These are phyloP conservation scores for Nasonia longicornis DNA, from an alignment of 1,140 invertebrate species.

Conservation along the genomic window DNA sequence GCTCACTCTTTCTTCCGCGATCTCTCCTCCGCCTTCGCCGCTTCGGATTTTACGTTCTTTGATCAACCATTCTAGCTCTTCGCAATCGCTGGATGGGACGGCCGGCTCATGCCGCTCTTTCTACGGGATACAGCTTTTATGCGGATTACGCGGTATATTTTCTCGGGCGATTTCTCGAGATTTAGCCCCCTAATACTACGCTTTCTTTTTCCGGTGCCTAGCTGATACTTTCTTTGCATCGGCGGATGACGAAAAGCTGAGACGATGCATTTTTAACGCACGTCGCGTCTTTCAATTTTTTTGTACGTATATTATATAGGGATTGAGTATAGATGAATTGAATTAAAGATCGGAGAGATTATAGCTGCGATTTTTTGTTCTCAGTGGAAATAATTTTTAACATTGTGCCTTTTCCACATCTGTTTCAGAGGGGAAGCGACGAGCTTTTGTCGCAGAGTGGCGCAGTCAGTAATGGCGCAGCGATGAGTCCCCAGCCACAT, in stretches of 20 bases:
- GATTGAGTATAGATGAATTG: background rate
- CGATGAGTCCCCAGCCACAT: slow-evolving; percentile 80
- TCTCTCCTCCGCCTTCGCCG: background rate
- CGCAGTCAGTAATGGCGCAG: slow-evolving; percentile 93
- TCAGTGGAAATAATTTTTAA: slow-evolving; percentile 1
- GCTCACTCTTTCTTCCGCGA: background rate
- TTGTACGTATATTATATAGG: background rate
- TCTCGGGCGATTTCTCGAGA: slow-evolving; percentile 40
- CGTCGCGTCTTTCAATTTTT: background rate
- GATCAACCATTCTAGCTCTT: slow-evolving; percentile 54
- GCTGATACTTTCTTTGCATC: background rate
- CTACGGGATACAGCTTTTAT: slow-evolving; percentile 35
- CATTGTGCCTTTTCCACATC: slow-evolving; percentile 56
- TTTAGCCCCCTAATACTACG: background rate
- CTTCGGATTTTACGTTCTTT: slow-evolving; percentile 50
- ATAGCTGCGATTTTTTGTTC: background rate
- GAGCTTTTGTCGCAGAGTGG: slow-evolving; percentile 92
- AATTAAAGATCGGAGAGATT: background rate
- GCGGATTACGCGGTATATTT: slow-evolving; percentile 46
- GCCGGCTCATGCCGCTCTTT: background rate
- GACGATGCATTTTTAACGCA: slow-evolving; percentile 20
- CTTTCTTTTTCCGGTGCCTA: background rate
- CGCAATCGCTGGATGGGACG: slow-evolving; percentile 31
- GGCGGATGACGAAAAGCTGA: background rate
- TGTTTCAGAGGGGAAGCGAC: slow-evolving; percentile 93